Conservation (phyloP, 2,888 invertebrate genomes). For the Rhaphigaster nebulosa region DNA sequence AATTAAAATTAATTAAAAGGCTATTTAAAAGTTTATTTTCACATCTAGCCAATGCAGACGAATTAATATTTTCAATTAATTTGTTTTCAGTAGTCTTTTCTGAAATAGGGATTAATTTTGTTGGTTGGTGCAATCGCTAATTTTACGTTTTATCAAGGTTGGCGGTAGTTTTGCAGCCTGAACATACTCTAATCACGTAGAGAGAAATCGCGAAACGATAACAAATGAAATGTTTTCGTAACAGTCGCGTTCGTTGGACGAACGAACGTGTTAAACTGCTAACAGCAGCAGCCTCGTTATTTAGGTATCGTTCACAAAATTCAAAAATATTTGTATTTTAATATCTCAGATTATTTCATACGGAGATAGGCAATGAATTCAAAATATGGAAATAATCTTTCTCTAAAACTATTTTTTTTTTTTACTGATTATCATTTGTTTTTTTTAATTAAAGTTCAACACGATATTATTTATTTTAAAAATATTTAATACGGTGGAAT, state of each 20-base stretch:
- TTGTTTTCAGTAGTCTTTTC: no score
- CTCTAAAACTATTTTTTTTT: no score
- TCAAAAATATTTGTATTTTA: background rate
- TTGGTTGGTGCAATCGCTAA: background rate
- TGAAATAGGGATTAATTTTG: background rate
- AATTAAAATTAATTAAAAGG: no score
- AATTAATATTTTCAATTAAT: background rate
- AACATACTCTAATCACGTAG: background rate
- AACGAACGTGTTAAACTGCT: background rate
- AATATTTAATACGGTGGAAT: no score
- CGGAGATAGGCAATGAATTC: background rate
- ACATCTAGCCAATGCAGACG: no score
- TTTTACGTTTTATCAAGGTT: background rate
- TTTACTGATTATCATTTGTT: no score
- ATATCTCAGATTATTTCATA: background rate
- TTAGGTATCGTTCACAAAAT: background rate
- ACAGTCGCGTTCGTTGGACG: background rate
- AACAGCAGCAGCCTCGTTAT: background rate
- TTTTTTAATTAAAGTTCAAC: no score
- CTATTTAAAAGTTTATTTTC: no score
- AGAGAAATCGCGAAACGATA: background rate
- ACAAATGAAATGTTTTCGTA: background rate
- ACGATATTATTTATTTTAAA: no score
- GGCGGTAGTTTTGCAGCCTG: background rate
- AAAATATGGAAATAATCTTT: background rate